phyloP scores from a whole-genome alignment of 2,888 invertebrate genomes.

The Cancer borealis region DNA sequence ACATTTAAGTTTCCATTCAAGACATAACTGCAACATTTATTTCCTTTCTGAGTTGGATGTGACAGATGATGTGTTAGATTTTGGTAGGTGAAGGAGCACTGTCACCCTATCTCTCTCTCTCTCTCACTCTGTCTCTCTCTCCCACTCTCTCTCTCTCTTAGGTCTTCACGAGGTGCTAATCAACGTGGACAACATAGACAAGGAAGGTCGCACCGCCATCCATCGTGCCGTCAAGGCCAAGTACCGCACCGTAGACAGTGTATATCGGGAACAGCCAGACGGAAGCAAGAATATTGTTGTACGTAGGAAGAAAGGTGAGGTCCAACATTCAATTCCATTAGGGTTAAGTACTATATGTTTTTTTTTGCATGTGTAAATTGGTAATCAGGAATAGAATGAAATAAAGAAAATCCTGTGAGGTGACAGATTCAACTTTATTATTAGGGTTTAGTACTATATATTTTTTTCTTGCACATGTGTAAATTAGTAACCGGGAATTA shows the following conservation, averaged over 20 bases:
- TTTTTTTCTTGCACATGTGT: neutral
- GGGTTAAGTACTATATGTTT: too few species aligned
- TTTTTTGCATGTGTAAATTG: neutral
- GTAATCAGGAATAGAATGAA: neutral
- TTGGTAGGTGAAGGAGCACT: too few species aligned
- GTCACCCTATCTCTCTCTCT: too few species aligned
- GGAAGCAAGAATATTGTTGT: constrained; percentile 65
- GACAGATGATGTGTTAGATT: too few species aligned
- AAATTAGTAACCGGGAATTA: neutral
- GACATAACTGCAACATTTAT: too few species aligned
- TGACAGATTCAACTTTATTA: too few species aligned
- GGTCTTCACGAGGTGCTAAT: constrained; percentile 58
- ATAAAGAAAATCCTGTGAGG: too few species aligned
- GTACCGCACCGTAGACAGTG: constrained; percentile 56
- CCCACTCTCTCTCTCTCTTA: neutral
- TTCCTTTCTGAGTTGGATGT: too few species aligned
- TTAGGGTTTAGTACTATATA: neutral
- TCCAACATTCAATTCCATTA: too few species aligned
- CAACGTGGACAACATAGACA: constrained; percentile 54
- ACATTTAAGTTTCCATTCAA: too few species aligned
- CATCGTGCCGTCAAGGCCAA: constrained; percentile 66
- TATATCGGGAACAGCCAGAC: constrained; percentile 52
- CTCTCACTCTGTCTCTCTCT: neutral
- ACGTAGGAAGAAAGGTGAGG: constrained; percentile 60
- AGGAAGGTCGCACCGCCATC: constrained; percentile 65